A percentile compares a stretch with the other conserved stretches of the same genome.
These are phyloP conservation scores for Trachelus tabidus DNA, from an alignment of 2,888 invertebrate species.

Conservation along the genomic window DNA sequence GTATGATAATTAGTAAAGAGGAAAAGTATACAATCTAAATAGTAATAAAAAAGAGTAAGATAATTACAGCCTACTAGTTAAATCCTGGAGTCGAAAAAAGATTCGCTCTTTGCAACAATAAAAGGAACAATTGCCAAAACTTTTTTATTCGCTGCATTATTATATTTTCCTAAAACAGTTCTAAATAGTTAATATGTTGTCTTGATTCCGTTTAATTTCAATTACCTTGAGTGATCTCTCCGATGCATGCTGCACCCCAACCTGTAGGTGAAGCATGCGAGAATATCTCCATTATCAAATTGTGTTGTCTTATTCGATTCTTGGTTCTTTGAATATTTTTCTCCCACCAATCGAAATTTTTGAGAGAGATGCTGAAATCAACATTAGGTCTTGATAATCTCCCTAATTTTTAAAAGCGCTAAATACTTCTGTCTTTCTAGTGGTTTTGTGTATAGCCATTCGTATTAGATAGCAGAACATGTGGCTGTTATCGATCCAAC, in stretches of 20 bases:
- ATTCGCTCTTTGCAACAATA: too few relatives aligned
- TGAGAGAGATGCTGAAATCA: conserved; percentile 6
- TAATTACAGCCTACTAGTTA: too few relatives aligned
- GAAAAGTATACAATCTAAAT: too few relatives aligned
- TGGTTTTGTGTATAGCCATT: conserved; percentile 20
- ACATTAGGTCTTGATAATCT: conserved; percentile 20
- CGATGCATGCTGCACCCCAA: too few relatives aligned
- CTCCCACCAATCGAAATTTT: conserved; percentile 23
- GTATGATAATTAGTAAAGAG: too few relatives aligned
- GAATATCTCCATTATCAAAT: conserved; percentile 17
- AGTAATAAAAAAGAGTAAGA: too few relatives aligned
- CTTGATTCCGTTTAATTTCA: too few relatives aligned
- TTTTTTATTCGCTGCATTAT: too few relatives aligned
- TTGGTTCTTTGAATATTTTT: conserved; percentile 10
- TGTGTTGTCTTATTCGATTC: conserved; percentile 16
- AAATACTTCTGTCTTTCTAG: conserved; percentile 17
- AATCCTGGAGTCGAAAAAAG: too few relatives aligned
- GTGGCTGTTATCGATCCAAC: conserved; percentile 28
- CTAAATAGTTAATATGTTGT: conserved; percentile 14
- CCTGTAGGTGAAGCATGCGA: background rate
- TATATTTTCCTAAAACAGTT: too few relatives aligned
- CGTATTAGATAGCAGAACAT: conserved; percentile 16
- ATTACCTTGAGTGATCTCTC: too few relatives aligned
- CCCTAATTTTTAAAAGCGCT: conserved; percentile 12
- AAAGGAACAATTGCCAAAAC: too few relatives aligned